phyloP scores from a whole-genome alignment of 2,888 invertebrate species.

The Elaeidobius kamerunicus region DNA sequence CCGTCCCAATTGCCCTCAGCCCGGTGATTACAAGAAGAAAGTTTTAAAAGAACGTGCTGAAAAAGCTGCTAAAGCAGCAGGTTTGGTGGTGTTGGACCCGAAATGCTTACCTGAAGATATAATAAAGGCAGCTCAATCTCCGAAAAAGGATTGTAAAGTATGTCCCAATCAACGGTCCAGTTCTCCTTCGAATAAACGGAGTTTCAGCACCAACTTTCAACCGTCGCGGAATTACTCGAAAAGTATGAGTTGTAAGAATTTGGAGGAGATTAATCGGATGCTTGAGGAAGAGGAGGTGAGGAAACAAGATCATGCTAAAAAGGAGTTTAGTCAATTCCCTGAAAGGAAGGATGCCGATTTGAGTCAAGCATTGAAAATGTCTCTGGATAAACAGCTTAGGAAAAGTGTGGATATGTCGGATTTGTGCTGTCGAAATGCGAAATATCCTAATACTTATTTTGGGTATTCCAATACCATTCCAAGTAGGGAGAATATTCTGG shows the following conservation, averaged over 20 bases:
- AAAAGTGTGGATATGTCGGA: conserved; percentile 8
- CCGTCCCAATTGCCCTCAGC: conserved; percentile 43
- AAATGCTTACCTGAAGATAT: conserved; percentile 30
- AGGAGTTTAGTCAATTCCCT: conserved; percentile 8
- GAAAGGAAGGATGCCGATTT: conserved; percentile 8
- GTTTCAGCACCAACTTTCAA: conserved; percentile 13
- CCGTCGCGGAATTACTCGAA: conserved; percentile 27
- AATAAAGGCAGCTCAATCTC: conserved; percentile 2
- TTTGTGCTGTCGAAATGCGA: conserved; percentile 3
- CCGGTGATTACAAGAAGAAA: conserved; percentile 42
- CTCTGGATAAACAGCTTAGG: conserved; percentile 10
- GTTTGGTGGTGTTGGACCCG: conserved; percentile 40
- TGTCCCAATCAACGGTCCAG: conserved; percentile 15
- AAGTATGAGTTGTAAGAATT: conserved; percentile 22
- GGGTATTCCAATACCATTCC: conserved; percentile 27
- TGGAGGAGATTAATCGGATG: conserved; percentile 33
- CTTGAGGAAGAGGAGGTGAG: conserved; percentile 32
- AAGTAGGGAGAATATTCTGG: conserved; percentile 30
- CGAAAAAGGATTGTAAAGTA: conserved; percentile 17
- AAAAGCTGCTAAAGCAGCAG: conserved; percentile 43
- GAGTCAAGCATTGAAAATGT: conserved; percentile 16
- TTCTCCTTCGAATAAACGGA: conserved; percentile 2
- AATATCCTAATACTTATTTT: conserved; percentile 18
- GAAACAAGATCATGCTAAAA: no score
- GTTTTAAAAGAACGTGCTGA: conserved; percentile 39